Conservation (phyloP, 2,888 invertebrate genomes). For the Drosophila incognita region DNA sequence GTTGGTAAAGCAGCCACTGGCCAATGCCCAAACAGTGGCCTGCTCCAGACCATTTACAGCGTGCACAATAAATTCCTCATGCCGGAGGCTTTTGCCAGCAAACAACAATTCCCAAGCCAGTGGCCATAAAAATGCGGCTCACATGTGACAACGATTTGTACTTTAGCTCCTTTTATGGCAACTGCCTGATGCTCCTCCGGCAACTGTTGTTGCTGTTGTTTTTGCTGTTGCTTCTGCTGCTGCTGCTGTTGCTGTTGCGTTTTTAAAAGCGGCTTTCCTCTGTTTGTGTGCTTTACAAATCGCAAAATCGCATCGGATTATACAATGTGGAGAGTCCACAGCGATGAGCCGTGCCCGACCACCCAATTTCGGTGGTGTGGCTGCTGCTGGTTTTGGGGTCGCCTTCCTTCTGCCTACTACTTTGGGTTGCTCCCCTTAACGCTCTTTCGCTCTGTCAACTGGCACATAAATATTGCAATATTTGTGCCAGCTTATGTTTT, state of each 20-base stretch:
- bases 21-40: slow-evolving; percentile 53
- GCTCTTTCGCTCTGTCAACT: neutral
- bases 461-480: slow-evolving; percentile 31
- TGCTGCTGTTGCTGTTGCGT: slow-evolving; percentile 35
- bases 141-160: slow-evolving; percentile 85
- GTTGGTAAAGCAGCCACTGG: slow-evolving; percentile 23
- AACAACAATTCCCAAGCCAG: slow-evolving; percentile 80
- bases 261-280: slow-evolving; percentile 49
- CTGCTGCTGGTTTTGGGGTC: slow-evolving; percentile 30
- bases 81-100: slow-evolving; percentile 56
- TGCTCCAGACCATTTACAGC: slow-evolving; percentile 70
- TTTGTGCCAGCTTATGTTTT: slow-evolving; percentile 26
- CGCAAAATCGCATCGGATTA: slow-evolving; percentile 78
- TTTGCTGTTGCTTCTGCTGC: neutral
- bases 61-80: slow-evolving; percentile 74
- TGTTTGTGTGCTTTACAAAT: slow-evolving; percentile 59
- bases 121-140: slow-evolving; percentile 84
- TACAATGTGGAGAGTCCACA: slow-evolving; percentile 43
- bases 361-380: slow-evolving; percentile 34
- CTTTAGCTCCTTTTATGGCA: slow-evolving; percentile 84
- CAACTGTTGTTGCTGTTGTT: slow-evolving; percentile 15
- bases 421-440: neutral
- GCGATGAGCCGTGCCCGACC: slow-evolving; percentile 14
- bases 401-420: neutral
- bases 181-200: slow-evolving; percentile 24